Evolutionary conservation across 2,113 vertebrate species (phyloP).

Genomic region (Chaetura pelagica): DNA sequence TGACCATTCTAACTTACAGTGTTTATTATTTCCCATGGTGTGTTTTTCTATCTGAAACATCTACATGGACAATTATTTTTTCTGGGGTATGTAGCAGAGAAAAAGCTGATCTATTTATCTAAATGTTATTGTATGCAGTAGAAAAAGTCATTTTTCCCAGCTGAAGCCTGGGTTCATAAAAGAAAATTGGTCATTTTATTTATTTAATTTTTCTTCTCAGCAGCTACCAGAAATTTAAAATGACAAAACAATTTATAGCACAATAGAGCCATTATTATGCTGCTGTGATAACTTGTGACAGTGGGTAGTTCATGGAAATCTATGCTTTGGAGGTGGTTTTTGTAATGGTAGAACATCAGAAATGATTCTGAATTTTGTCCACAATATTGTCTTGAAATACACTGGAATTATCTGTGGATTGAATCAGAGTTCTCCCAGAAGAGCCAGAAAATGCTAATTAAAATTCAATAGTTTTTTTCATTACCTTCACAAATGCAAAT

Average conservation of each 20-base stretch:
- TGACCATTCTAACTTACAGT: neutral
- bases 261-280: neutral
- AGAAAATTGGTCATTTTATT: constrained; percentile 14
- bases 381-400: neutral
- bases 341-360: neutral
- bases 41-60: neutral
- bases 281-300: neutral
- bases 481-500: constrained; percentile 5
- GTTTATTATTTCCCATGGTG: neutral
- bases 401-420: neutral
- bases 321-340: neutral
- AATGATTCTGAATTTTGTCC: neutral
- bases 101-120: neutral
- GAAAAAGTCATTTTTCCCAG: neutral
- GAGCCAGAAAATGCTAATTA: neutral
- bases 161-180: neutral
- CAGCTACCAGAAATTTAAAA: neutral
- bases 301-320: neutral
- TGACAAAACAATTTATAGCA: neutral
- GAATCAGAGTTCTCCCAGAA: neutral
- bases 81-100: neutral
- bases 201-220: constrained; percentile 22
- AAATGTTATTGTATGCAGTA: neutral
- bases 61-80: neutral
- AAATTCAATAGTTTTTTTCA: constrained; percentile 11